These are phyloP conservation scores for Nasonia oneida DNA, from an alignment of 2,888 invertebrate species.

Conservation along the genomic window DNA sequence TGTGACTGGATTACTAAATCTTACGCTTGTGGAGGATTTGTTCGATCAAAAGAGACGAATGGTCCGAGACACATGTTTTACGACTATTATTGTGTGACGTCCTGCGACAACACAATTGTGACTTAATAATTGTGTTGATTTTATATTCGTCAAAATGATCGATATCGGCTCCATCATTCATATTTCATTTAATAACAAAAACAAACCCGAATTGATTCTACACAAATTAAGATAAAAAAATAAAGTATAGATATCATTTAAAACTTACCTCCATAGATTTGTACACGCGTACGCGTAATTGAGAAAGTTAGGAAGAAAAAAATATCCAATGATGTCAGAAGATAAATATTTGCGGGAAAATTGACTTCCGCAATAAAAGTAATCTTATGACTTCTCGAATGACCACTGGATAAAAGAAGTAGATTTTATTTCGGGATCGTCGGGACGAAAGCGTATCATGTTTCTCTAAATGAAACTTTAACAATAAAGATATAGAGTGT, in stretches of 20 bases:
- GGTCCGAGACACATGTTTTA: not conserved
- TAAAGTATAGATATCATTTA: too few species aligned
- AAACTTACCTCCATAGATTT: not conserved
- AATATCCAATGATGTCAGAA: not conserved
- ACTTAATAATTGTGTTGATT: too few species aligned
- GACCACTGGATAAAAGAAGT: not conserved
- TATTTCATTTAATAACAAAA: too few species aligned
- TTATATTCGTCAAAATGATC: not conserved
- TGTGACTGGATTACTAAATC: conserved; percentile 19
- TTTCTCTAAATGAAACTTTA: not conserved
- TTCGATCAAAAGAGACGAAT: not conserved
- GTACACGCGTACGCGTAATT: not conserved
- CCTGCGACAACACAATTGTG: too few species aligned
- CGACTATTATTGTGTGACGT: not conserved
- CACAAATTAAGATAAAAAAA: too few species aligned
- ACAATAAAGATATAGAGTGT: not conserved
- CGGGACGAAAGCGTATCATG: not conserved
- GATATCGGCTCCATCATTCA: not conserved
- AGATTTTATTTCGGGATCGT: not conserved
- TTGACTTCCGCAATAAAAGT: not conserved
- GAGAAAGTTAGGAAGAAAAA: not conserved
- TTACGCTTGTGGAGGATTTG: not conserved
- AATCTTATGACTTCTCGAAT: conserved; percentile 17
- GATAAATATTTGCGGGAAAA: not conserved
- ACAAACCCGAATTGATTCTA: too few species aligned